A percentile compares a stretch with the other conserved stretches of the same genome.
phyloP scores from a whole-genome alignment of 1,140 invertebrate species.

The Octopus bimaculoides region DNA sequence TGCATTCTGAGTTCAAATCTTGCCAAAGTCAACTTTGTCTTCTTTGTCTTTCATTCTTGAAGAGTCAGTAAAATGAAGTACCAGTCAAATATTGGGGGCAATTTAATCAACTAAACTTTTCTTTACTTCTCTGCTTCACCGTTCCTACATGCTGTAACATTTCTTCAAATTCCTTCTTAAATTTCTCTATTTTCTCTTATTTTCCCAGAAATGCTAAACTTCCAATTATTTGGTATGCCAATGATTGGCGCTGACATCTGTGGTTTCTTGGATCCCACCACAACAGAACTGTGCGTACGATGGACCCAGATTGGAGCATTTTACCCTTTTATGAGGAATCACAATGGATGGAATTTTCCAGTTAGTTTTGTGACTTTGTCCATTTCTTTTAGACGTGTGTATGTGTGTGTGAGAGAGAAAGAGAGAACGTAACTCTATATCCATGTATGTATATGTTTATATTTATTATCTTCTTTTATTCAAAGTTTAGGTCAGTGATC shows the following conservation, averaged over 20 bases:
- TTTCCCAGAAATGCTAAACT: constrained; percentile 47
- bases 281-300: constrained; percentile 61
- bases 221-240: constrained; percentile 64
- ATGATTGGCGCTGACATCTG: constrained; percentile 89
- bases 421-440: too few species aligned
- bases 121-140: not conserved
- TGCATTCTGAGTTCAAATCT: too few species aligned
- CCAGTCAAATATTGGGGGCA: too few species aligned
- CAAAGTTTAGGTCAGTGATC: too few species aligned
- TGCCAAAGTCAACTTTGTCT: too few species aligned
- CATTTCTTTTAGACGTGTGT: not conserved
- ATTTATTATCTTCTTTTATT: too few species aligned
- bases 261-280: constrained; percentile 79
- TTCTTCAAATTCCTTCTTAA: not conserved
- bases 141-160: not conserved
- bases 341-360: constrained; percentile 30
- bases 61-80: too few species aligned
- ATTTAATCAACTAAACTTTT: too few species aligned
- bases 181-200: not conserved
- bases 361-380: not conserved
- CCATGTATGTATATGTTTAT: too few species aligned
- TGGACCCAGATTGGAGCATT: constrained; percentile 65
- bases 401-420: not conserved
- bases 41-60: too few species aligned
- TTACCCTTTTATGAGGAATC: constrained; percentile 57